These are phyloP conservation scores for Pampus argenteus DNA, from an alignment of 2,797 vertebrate genomes.

Conservation along the genomic window DNA sequence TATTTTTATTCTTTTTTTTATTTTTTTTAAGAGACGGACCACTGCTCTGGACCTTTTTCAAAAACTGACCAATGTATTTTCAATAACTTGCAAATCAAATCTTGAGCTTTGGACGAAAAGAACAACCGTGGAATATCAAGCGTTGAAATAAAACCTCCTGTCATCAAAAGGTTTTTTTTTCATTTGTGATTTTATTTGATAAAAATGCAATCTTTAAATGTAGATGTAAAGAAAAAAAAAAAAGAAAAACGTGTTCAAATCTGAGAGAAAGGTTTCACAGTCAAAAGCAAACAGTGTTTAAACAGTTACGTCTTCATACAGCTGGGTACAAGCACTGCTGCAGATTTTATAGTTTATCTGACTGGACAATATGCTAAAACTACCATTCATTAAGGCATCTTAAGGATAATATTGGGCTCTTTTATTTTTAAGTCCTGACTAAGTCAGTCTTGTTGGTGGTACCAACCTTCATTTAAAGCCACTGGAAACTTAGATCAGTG, in stretches of 20 bases:
- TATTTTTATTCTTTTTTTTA: no score
- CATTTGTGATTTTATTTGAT: slow-evolving; percentile 53
- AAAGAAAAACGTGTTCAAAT: slow-evolving; percentile 8
- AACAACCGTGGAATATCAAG: slow-evolving; percentile 46
- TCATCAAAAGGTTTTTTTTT: slow-evolving; percentile 52
- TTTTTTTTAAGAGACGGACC: background rate
- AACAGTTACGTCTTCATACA: slow-evolving; percentile 23
- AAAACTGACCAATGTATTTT: slow-evolving; percentile 41
- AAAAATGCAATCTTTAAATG: slow-evolving; percentile 12
- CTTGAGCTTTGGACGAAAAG: slow-evolving; percentile 43
- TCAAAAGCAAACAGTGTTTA: slow-evolving; percentile 46
- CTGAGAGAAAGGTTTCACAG: slow-evolving; percentile 44
- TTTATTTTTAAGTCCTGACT: background rate
- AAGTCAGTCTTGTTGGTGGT: background rate
- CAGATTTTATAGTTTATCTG: background rate
- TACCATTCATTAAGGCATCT: slow-evolving; percentile 65
- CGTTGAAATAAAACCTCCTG: slow-evolving; percentile 75
- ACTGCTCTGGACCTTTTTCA: slow-evolving; percentile 36
- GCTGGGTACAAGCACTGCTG: slow-evolving; percentile 30
- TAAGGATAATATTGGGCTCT: slow-evolving; percentile 21
- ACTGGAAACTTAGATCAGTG: background rate
- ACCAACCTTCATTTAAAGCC: slow-evolving; percentile 17
- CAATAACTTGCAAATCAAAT: slow-evolving; percentile 43
- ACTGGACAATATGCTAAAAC: background rate
- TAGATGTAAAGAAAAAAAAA: slow-evolving; percentile 20